Evolutionary conservation across 2,797 vertebrate species (phyloP), one percentile per base, ranked within the genome.

Genomic region (Xenops minutus): DNA sequence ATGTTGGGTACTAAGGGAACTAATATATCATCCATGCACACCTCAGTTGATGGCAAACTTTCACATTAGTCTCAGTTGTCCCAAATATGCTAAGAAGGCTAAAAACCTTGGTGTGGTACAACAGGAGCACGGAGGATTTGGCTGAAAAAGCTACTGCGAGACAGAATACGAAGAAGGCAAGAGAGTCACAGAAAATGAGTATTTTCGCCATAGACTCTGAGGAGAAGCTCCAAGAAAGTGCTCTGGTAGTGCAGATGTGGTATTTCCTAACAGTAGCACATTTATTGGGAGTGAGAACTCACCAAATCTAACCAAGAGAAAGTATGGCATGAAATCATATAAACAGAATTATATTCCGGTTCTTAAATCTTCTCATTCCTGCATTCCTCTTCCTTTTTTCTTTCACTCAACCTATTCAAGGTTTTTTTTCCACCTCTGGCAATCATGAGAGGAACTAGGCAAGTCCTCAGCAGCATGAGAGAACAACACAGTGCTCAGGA

Each of bases 241-340:
- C 75, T 71, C 61, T 67, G 61, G 63, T 71, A 88, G 48, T 16
- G 7, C 79, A 85, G 75, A 79, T 79, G 84, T 72, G 72, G 44
- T 73, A 71, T 85, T 91, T 93, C 91, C 85, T 84, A 93, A 81
- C 72, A 86, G 89, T 48, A 92, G 91, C 37, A 2, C 19, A 54
- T 78, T 92, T 89, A 83, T 1, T 43, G 74, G 76, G 62, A 92
- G 52, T 2, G 43, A 92, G 74, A 92, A 76, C 76, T 81, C 6
- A 34, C 87, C 91, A 83, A 85, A 85, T n/a, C 62, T 51, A 75
- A 83, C 61, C 76, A 85, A 55, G 76, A 91, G 56, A 94, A 96
- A 92, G 75, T 9, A 88, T 12, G 34, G 86, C 67, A 95, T 44
- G 32, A 92, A 88, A 92, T 92, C 58, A 51, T 51, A 51, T 2